Evolutionary conservation across 2,113 vertebrate species (phyloP), one percentile per base, ranked within the genome.

Genomic region (Nothobranchius furzeri): DNA sequence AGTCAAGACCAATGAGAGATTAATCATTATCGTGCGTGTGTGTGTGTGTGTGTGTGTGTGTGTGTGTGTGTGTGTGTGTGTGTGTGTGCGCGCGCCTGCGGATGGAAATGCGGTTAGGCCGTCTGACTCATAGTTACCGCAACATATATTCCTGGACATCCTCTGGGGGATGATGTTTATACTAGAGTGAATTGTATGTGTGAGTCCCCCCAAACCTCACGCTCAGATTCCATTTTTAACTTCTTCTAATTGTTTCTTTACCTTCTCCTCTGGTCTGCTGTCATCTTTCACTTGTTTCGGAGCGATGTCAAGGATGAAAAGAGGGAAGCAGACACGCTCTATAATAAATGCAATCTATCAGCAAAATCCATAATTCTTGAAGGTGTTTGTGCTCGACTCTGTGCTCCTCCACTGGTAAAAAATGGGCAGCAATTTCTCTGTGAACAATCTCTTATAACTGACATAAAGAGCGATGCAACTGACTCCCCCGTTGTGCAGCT

Each of bases 111-210:
- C 71, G 81, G 85, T 76, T 68, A 55, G 69, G 55, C 71, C 84
- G 72, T 81, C 70, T 85, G 85, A 88, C 68, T 84, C 81, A 84
- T 68, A 84, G 66, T 75, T 72, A 75, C 78, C 75, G 15, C 79
- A 83, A 76, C 70, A 76, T 71, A 82, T 83, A 86, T 90, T 87
- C 82, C 76, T 82, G 68, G 73, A 82, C 76, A 80, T 85, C 87
- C 76, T 60, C 71, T 45, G 73, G 69, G 50, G 69, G 67, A 71
- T 50, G 63, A 68, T 89, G 84, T 89, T 88, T 88, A 83, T 76
- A 60, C 78, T 76, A 71, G 55, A 62, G n/a, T 55, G 60, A 70
- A 71, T 12, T 79, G 37, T 61, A 4, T 40, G 35, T 73, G 25
- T 74, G 64, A 56, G 15, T 56, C 35, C 42, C 45, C 42, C 46